Base-by-base conservation (phyloP, 2,888 invertebrate species). In the Zele albiditarsus region DNA sequence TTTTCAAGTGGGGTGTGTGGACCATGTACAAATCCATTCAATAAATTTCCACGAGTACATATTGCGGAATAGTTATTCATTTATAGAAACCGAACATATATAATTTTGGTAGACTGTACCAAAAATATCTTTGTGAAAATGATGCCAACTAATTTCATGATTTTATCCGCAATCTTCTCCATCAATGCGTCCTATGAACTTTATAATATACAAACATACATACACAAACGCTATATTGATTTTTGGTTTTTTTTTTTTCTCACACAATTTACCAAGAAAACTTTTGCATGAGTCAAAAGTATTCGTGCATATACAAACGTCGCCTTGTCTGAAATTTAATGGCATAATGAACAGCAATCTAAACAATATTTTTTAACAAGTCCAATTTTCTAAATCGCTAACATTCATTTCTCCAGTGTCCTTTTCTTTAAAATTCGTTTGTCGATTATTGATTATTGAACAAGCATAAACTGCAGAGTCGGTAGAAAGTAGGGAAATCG, bases 141-240 rank as follows among this genome's bases (percentile, higher is more conserved):
- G 77, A 78, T 77, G 75, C 71, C 78, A 79, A 82, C 81, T 82
- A 82, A 80, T 82, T 81, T 77, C 80, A 78, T 75, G 78, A 66
- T 28, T 67, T 27, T 77, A 74, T 71, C 74, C 72, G 77, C 77
- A 75, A 78, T 82, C 77, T 78, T 75, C 79, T 46, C 78, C 74
- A 80, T 75, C 80, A 77, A 75, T 76, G 74, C 27, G 31, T 49
- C 27, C n/a, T 28, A 65, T 28, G 33, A n/a, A 38, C 38, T 38
- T 20, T 5, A 8, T 6, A 20, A 53, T n/a, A n/a, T 53, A 53
- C n/a, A 20, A 6, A 20, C 2, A 27, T 58, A 25, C 5, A 25
- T 16, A 28, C 28, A 60, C 8, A 25, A 31, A 20, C n/a, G 23
- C 20, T n/a, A 20, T 53, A 53, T 23, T 10, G 53, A 53, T 25